Base-by-base conservation (phyloP, 2,888 invertebrate genomes). In the Coelopa pilipes region DNA sequence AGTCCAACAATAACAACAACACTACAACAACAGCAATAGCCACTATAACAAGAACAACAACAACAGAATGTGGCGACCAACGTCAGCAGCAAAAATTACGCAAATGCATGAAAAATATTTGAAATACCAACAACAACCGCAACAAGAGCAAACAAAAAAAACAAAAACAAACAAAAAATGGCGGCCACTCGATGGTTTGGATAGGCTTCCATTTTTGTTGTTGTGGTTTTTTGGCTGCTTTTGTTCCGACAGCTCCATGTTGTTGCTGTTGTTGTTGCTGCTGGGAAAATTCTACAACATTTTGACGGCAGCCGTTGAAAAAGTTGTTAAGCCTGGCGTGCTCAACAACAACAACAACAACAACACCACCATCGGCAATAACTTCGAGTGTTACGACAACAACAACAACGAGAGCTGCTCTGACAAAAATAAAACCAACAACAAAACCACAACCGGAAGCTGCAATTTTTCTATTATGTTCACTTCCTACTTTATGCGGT, bases 11-110 rank as follows among this genome's bases (percentile, higher is more conserved):
- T 10, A 45, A 17, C 47, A 46, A 45, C 63, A 15, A 15, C 34
- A 24, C 62, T 46, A 15, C 12, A 19, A 34, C 15, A 45, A 17
- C 47, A 46, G 17, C 63, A 15, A 15, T 17, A 62, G 4, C 62
- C 34, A 24, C 62, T 46, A 15, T 19, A 19, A 34, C 63, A 47
- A 24, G 49, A 17, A 19, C n/a, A 66, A 49, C 24, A n/a, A 15
- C 50, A 34, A 34, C 34, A 67, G 60, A 67, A 55, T 53, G 21
- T 67, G 59, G 62, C 66, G 15, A 70, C 55, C 57, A 66, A 19
- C 65, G 10, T n/a, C 71, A 74, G 53, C 53, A 53, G 45, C 53
- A 60, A 57, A 67, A 49, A 62, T 49, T 47, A 59, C 70, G 60
- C 21, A 70, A 60, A 49, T 60, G 60, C 10, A 70, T 60, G 60